Conservation (phyloP, 2,113 vertebrate genomes). For the Empidonax alnorum region DNA sequence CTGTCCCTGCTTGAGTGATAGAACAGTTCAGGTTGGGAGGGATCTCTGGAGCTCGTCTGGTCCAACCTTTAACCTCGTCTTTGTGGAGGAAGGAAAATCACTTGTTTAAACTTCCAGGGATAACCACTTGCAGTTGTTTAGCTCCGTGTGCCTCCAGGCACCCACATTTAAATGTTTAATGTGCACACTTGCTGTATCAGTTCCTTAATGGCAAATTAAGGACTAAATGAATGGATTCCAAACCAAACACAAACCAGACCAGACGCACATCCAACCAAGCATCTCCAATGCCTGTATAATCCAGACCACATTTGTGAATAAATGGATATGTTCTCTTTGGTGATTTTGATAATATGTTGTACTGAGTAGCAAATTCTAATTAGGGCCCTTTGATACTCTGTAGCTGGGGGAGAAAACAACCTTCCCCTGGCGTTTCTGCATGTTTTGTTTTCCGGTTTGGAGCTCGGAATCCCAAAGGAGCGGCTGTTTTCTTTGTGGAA, state of each 20-base stretch:
- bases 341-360: slow-evolving; percentile 40
- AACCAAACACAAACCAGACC: slow-evolving; percentile 55
- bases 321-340: slow-evolving; percentile 18
- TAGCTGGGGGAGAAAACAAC: slow-evolving; percentile 11
- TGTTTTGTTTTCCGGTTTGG: slow-evolving; percentile 24
- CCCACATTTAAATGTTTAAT: slow-evolving; percentile 43
- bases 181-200: slow-evolving; percentile 49
- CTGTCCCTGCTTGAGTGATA: neutral
- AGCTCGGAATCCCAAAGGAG: neutral
- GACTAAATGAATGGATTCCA: slow-evolving; percentile 52
- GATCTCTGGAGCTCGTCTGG: neutral
- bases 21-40: neutral
- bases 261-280: neutral
- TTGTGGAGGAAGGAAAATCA: slow-evolving; percentile 41
- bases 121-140: slow-evolving; percentile 54
- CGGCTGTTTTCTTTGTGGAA: slow-evolving; percentile 3
- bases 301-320: slow-evolving; percentile 47
- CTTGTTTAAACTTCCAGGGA: slow-evolving; percentile 9
- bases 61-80: slow-evolving; percentile 36
- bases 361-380: slow-evolving; percentile 30
- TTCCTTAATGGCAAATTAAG: slow-evolving; percentile 66
- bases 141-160: slow-evolving; percentile 3
- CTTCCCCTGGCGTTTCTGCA: neutral
- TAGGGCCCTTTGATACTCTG: neutral
- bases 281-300: slow-evolving; percentile 39